A percentile compares a stretch with the other conserved stretches of the same genome.
phyloP scores from a whole-genome alignment of 2,113 vertebrate species.

The Chionis minor region DNA sequence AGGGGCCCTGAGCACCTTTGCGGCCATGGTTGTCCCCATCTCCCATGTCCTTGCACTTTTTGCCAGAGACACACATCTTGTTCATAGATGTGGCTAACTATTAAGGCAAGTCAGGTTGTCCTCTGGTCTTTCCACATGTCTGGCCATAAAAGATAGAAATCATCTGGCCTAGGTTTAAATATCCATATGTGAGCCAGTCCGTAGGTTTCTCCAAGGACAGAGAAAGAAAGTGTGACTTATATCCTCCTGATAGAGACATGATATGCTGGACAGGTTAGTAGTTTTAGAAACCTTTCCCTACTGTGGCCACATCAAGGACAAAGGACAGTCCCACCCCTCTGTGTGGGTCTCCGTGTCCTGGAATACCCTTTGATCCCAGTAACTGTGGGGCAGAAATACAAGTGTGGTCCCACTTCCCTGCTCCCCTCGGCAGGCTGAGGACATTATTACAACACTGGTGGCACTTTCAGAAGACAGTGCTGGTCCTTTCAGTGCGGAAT shows the following conservation, averaged over 20 bases:
- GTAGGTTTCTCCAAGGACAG: not conserved
- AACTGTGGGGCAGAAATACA: not conserved
- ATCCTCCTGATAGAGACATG: not conserved
- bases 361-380: not conserved
- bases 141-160: not conserved
- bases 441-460: not conserved
- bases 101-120: not conserved
- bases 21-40: not conserved
- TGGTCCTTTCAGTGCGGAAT: not conserved
- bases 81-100: accelerated
- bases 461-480: not conserved
- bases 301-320: not conserved
- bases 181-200: not conserved
- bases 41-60: not conserved
- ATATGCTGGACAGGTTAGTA: not conserved
- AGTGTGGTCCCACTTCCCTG: not conserved
- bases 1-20: not conserved
- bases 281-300: not conserved
- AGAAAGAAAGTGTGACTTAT: not conserved
- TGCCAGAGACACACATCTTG: accelerated
- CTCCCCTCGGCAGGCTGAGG: not conserved
- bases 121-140: not conserved
- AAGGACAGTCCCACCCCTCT: not conserved
- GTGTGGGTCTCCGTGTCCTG: not conserved
- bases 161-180: not conserved